Percentiles rank a stretch among this genome's conserved stretches.
These are phyloP conservation scores for Oreochromis mossambicus DNA, from an alignment of 2,797 vertebrate species.

Conservation along the genomic window DNA sequence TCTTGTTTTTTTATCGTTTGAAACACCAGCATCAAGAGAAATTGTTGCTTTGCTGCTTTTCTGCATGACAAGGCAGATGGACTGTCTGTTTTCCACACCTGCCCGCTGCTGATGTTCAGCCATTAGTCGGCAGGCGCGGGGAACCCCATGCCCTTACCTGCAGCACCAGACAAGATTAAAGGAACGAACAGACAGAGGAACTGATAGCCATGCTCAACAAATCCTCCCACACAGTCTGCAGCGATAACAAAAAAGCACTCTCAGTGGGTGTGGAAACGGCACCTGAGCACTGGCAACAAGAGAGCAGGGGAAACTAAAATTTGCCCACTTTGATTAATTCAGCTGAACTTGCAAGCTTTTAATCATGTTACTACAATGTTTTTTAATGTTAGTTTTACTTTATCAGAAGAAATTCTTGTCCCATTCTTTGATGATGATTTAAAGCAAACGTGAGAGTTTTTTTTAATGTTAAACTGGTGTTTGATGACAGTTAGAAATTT, in stretches of 20 bases:
- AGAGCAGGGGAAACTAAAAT: neutral
- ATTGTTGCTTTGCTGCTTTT: neutral
- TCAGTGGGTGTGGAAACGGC: conserved; percentile 11
- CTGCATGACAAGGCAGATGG: conserved; percentile 26
- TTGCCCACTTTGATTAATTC: neutral
- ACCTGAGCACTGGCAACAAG: neutral
- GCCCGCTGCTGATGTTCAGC: conserved; percentile 30
- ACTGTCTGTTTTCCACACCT: conserved; percentile 57
- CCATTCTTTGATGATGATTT: neutral
- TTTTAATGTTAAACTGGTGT: neutral
- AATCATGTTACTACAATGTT: neutral
- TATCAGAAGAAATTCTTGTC: neutral
- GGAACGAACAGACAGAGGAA: conserved; percentile 49
- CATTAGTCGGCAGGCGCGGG: conserved; percentile 38
- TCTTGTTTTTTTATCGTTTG: neutral
- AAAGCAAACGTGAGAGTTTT: neutral
- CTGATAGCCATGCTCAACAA: conserved; percentile 35
- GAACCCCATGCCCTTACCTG: conserved; percentile 58
- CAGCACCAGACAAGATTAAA: conserved; percentile 68
- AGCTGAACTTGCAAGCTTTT: neutral
- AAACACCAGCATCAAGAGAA: neutral
- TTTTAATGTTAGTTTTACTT: neutral
- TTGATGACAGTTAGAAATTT: neutral
- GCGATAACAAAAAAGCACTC: conserved; percentile 55
- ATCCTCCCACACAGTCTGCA: conserved; percentile 67